These are phyloP conservation scores for Bombus soroeensis DNA, from an alignment of 1,140 invertebrate species.

Conservation along the genomic window DNA sequence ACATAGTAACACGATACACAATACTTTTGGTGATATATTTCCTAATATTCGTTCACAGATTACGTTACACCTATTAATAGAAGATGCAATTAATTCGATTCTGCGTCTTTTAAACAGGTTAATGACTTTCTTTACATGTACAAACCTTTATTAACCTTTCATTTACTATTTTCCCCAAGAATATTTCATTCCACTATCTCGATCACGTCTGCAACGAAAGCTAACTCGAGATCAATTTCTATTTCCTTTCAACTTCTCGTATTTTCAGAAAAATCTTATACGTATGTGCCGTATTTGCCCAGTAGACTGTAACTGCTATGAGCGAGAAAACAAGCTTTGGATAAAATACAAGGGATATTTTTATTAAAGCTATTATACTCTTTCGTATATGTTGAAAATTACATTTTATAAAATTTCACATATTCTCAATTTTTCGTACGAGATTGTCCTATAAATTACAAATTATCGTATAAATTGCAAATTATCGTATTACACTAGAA, in stretches of 20 bases:
- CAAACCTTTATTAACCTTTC: neutral
- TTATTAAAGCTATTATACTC: too few species aligned
- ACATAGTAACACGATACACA: too few species aligned
- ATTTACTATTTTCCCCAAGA: neutral
- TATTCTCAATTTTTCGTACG: neutral
- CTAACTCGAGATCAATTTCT: neutral
- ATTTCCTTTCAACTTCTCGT: neutral
- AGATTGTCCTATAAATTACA: too few species aligned
- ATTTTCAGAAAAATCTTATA: neutral
- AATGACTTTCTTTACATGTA: neutral
- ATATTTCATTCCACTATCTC: neutral
- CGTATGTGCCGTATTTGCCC: too few species aligned
- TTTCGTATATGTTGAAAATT: neutral
- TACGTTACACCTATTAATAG: too few species aligned
- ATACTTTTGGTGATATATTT: too few species aligned
- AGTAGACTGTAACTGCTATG: too few species aligned
- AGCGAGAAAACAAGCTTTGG: too few species aligned
- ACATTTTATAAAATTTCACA: neutral
- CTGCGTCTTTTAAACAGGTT: neutral
- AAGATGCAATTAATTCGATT: neutral
- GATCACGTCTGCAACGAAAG: neutral
- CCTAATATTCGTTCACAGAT: too few species aligned
- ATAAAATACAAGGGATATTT: too few species aligned
- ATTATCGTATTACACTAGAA: neutral
- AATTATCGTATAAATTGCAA: neutral